These are phyloP conservation scores for Cephus pulcher DNA, from an alignment of 2,888 invertebrate species.

Conservation along the genomic window DNA sequence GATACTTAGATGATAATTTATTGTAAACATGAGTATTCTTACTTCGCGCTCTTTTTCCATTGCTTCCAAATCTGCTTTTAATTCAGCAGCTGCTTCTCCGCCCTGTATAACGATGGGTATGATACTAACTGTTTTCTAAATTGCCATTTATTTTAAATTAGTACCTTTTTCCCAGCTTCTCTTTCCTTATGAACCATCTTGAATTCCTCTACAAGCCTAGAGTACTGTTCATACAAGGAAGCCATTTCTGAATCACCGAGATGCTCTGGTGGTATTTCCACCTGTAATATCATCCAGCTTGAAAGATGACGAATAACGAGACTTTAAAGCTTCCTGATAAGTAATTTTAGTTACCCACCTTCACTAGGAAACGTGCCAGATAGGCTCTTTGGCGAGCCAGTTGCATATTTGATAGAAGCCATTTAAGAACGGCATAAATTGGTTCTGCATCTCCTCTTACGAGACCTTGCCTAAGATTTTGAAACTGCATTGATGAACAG, in stretches of 20 bases:
- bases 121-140: constrained; percentile 3
- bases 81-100: constrained; percentile 79
- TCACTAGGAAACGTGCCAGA: constrained; percentile 71
- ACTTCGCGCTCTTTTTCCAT: constrained; percentile 82
- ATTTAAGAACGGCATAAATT: constrained; percentile 82
- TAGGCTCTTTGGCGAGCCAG: constrained; percentile 86
- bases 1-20: not conserved
- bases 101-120: constrained; percentile 58
- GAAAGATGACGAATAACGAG: not conserved
- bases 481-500: not conserved
- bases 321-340: not conserved
- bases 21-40: constrained; percentile 6
- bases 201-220: constrained; percentile 82
- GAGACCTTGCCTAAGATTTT: constrained; percentile 71
- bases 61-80: constrained; percentile 85
- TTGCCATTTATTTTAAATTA: constrained; percentile 23
- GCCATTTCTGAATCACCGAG: constrained; percentile 80
- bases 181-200: constrained; percentile 81
- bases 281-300: constrained; percentile 60
- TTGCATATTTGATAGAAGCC: constrained; percentile 80
- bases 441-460: constrained; percentile 80
- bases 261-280: constrained; percentile 82
- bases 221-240: constrained; percentile 78
- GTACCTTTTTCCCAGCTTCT: constrained; percentile 66
- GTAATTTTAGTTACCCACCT: constrained; percentile 35